Evolutionary conservation across 2,888 invertebrate genomes (phyloP).

Genomic region (Polydrusus cervinus): DNA sequence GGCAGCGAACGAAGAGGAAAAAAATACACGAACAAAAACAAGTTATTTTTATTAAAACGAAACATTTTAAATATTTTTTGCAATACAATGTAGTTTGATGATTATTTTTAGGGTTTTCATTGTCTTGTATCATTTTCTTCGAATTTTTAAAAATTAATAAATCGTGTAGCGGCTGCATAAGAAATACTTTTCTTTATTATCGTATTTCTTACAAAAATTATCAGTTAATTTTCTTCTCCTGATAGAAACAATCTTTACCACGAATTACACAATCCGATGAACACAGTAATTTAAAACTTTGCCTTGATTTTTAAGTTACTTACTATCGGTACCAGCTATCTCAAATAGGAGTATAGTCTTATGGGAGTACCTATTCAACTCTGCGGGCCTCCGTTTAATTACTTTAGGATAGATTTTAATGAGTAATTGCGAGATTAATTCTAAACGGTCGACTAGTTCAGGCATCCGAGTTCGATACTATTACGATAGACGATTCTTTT

Average conservation of each 20-base stretch:
- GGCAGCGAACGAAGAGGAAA: too few relatives aligned
- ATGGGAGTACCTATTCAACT: conserved; percentile 50
- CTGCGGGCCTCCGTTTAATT: conserved; percentile 60
- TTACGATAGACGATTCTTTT: conserved; percentile 26
- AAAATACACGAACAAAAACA: too few relatives aligned
- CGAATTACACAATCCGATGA: conserved; percentile 38
- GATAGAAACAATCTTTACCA: background rate
- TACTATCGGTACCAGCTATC: conserved; percentile 45
- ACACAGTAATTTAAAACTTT: conserved; percentile 47
- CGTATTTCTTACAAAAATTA: background rate
- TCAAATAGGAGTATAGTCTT: conserved; percentile 46
- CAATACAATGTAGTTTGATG: too few relatives aligned
- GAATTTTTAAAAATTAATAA: too few relatives aligned
- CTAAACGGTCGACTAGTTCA: conserved; percentile 47
- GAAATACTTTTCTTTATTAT: too few relatives aligned
- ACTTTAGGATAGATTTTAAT: conserved; percentile 60
- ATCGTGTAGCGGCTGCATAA: too few relatives aligned
- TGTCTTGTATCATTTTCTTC: too few relatives aligned
- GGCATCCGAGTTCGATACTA: conserved; percentile 39
- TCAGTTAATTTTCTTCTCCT: background rate
- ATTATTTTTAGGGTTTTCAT: too few relatives aligned
- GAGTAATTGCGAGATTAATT: conserved; percentile 58
- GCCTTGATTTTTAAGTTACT: conserved; percentile 41
- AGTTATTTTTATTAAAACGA: too few relatives aligned
- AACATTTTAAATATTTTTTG: too few relatives aligned